A percentile compares a stretch with the other conserved stretches of the same genome.
These are phyloP conservation scores for Pseudonaja textilis DNA, from an alignment of 2,113 vertebrate genomes.

Conservation along the genomic window DNA sequence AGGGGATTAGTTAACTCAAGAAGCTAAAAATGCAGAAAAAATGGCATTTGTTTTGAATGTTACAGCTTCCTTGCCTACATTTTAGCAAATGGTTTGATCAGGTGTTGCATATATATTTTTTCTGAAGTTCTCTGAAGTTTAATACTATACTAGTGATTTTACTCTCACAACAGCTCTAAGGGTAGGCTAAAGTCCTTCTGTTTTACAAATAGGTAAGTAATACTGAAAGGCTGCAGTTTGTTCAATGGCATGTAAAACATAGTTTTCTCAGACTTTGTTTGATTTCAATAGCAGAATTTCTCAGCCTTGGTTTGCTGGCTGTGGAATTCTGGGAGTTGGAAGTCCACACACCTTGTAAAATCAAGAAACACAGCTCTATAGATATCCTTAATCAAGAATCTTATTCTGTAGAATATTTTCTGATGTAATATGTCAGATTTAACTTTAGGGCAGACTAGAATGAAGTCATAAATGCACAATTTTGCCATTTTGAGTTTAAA, in stretches of 20 bases:
- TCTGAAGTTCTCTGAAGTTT: neutral
- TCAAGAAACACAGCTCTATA: neutral
- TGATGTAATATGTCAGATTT: neutral
- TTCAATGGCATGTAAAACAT: neutral
- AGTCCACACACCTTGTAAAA: neutral
- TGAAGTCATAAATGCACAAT: neutral
- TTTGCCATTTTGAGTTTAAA: neutral
- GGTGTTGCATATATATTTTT: neutral
- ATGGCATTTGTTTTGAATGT: neutral
- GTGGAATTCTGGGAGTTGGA: neutral
- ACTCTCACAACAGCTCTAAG: neutral
- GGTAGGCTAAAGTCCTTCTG: neutral
- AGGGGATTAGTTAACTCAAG: neutral
- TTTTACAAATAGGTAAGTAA: neutral
- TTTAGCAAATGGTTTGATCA: neutral
- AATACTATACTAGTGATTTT: neutral
- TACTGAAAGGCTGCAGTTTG: neutral
- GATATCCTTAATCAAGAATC: neutral
- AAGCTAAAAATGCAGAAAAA: neutral
- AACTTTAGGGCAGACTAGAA: neutral
- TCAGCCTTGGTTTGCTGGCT: neutral
- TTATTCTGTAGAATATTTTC: neutral
- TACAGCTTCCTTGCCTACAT: neutral
- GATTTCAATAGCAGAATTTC: neutral
- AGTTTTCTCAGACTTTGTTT: neutral